A percentile compares a stretch with the other conserved stretches of the same genome.
Conservation (phyloP, 2,888 invertebrate genomes). For the Muschampia plurimacula region DNA sequence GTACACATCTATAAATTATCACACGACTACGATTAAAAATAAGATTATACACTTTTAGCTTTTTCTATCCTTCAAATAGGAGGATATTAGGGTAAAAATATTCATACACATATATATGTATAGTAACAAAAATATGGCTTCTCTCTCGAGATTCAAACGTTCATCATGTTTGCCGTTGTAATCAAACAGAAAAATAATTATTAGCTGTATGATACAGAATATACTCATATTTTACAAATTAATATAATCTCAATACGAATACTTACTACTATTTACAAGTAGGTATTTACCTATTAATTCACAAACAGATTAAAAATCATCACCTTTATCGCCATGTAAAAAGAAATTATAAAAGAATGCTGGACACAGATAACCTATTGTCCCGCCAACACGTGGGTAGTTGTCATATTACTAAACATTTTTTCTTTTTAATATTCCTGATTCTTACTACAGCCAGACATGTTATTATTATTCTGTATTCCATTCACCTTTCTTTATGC, state of each 20-base stretch:
- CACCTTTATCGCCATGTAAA: not conserved
- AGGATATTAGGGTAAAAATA: too few species aligned
- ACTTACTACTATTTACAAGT: too few species aligned
- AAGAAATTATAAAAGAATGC: slow-evolving; percentile 54
- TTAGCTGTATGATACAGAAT: too few species aligned
- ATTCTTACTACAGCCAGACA: slow-evolving; percentile 73
- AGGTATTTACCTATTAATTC: not conserved
- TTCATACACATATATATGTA: too few species aligned
- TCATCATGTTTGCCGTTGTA: too few species aligned
- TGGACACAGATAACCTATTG: slow-evolving; percentile 65
- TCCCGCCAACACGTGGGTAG: slow-evolving; percentile 75
- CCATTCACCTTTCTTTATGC: slow-evolving; percentile 75
- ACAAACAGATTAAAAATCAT: slow-evolving; percentile 10
- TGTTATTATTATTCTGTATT: slow-evolving; percentile 78
- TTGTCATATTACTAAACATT: slow-evolving; percentile 73
- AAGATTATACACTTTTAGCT: slow-evolving; percentile 7
- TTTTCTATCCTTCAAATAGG: not conserved
- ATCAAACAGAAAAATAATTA: too few species aligned
- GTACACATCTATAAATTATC: slow-evolving; percentile 26
- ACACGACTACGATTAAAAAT: slow-evolving; percentile 18
- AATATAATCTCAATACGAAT: too few species aligned
- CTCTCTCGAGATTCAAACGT: too few species aligned
- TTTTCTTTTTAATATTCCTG: slow-evolving; percentile 66
- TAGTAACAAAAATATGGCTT: too few species aligned
- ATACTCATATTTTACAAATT: too few species aligned